Conservation (phyloP, 1,140 invertebrate genomes). For the Drosophila dunni region DNA sequence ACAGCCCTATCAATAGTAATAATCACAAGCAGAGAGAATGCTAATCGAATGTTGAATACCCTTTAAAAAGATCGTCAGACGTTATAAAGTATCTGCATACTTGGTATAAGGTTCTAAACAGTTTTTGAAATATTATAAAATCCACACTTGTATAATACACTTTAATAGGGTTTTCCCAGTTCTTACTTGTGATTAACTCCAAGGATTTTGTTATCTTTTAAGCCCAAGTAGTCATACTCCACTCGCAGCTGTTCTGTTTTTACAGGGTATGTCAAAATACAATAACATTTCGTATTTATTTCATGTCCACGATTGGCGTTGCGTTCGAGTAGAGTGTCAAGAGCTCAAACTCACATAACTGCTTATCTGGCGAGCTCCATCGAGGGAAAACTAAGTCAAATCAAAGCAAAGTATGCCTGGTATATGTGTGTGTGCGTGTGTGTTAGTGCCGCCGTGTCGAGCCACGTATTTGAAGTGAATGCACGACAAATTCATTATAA, state of each 20-base stretch:
- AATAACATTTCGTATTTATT: conserved; percentile 59
- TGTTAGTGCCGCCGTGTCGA: conserved; percentile 25
- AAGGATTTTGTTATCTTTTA: too few relatives aligned
- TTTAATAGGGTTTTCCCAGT: not conserved
- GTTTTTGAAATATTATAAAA: too few relatives aligned
- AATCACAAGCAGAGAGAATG: not conserved
- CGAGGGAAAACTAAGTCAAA: conserved; percentile 64
- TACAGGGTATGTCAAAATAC: conserved; percentile 26
- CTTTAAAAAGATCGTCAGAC: not conserved
- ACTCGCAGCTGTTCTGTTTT: too few relatives aligned
- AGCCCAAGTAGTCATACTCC: not conserved
- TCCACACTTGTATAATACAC: too few relatives aligned
- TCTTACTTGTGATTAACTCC: not conserved
- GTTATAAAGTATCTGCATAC: too few relatives aligned
- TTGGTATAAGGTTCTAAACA: too few relatives aligned
- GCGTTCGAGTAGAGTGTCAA: conserved; percentile 8
- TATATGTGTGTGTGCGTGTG: conserved; percentile 34
- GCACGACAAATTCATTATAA: conserved; percentile 80
- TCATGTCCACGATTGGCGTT: conserved; percentile 47
- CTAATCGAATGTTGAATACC: conserved; percentile 6
- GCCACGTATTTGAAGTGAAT: conserved; percentile 57
- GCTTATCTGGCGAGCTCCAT: conserved; percentile 67
- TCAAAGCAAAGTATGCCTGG: conserved; percentile 37
- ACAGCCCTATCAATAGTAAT: conserved; percentile 34
- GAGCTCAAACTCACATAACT: conserved; percentile 68